A percentile compares a stretch with the other conserved stretches of the same genome.
phyloP scores from a whole-genome alignment of 2,888 invertebrate genomes.

The Cephus runcator region DNA sequence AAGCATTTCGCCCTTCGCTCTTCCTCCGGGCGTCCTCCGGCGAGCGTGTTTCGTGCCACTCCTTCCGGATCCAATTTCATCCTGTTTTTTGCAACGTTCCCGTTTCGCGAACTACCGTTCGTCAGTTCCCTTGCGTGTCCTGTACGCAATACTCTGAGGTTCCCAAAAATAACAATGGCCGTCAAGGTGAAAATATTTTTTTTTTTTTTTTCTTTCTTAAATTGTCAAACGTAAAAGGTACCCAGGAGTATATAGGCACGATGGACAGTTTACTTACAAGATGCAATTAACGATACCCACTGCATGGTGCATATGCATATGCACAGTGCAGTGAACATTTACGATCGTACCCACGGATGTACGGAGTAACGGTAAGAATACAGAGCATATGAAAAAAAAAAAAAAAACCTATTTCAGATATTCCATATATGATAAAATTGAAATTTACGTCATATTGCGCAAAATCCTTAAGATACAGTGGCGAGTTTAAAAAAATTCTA shows the following conservation, averaged over 20 bases:
- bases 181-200: neutral
- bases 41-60: neutral
- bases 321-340: neutral
- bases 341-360: neutral
- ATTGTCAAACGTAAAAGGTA: neutral
- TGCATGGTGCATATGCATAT: neutral
- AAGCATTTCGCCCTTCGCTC: neutral
- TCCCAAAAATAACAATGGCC: neutral
- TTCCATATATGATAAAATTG: neutral
- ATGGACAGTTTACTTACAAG: neutral
- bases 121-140: neutral
- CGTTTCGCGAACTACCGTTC: slow-evolving; percentile 2
- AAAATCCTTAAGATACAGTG: neutral
- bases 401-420: neutral
- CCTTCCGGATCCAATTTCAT: slow-evolving; percentile 6
- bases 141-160: neutral
- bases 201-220: neutral
- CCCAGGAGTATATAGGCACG: neutral
- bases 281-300: neutral
- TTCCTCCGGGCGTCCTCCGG: neutral
- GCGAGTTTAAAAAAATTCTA: neutral
- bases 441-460: neutral
- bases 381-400: neutral
- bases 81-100: neutral
- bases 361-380: neutral